These are phyloP conservation scores for Etheostoma perlongum DNA, from an alignment of 2,797 vertebrate species.

Conservation along the genomic window DNA sequence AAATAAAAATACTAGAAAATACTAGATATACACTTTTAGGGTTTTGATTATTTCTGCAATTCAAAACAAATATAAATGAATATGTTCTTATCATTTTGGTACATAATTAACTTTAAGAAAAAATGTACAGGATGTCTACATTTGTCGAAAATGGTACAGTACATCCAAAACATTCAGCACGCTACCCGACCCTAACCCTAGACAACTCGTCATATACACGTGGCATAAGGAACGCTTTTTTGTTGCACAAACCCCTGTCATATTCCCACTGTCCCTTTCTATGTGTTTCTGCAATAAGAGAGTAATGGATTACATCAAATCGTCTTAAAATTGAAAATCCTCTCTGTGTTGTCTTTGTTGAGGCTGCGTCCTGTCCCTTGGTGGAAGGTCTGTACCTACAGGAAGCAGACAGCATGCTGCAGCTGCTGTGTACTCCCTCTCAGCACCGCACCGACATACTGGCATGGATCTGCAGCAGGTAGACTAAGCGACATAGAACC, in stretches of 20 bases:
- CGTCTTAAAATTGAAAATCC: fast-evolving
- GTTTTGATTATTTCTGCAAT: neutral
- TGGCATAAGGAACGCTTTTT: no score
- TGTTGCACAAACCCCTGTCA: neutral
- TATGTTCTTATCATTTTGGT: no score
- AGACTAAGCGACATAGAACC: neutral
- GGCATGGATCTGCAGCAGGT: slow-evolving; percentile 90
- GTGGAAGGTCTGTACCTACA: slow-evolving; percentile 86
- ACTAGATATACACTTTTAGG: neutral
- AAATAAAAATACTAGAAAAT: no score
- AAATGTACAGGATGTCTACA: neutral
- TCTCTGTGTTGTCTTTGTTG: slow-evolving; percentile 15
- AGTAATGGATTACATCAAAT: no score
- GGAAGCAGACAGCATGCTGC: slow-evolving; percentile 82
- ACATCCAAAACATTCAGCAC: neutral
- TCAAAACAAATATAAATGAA: neutral
- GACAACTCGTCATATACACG: neutral
- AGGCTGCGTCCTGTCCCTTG: slow-evolving; percentile 86
- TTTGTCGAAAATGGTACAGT: neutral
- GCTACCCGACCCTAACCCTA: neutral
- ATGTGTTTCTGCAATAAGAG: neutral
- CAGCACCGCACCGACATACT: slow-evolving; percentile 88
- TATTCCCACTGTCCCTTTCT: neutral
- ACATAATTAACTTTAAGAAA: neutral
- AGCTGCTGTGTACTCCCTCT: slow-evolving; percentile 88